These are phyloP conservation scores for Dicyrtomina minuta DNA, from an alignment of 2,888 invertebrate genomes.

Conservation along the genomic window DNA sequence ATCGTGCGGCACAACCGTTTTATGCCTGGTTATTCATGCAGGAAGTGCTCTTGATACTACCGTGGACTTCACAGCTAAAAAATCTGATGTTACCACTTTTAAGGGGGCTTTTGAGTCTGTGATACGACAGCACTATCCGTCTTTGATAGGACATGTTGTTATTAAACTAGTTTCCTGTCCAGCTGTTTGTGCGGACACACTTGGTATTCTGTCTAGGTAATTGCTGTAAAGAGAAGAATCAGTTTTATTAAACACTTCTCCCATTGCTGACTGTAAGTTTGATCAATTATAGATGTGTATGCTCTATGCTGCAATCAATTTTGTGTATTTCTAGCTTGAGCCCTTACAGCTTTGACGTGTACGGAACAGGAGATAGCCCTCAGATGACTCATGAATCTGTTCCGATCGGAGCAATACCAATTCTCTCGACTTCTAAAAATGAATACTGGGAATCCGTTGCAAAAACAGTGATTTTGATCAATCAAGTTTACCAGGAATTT, in stretches of 20 bases:
- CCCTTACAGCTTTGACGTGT: conserved; percentile 92
- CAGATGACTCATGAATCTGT: conserved; percentile 87
- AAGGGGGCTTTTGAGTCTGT: conserved; percentile 92
- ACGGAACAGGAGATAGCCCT: conserved; percentile 78
- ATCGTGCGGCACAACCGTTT: conserved; percentile 78
- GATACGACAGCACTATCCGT: conserved; percentile 93
- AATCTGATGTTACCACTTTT: conserved; percentile 92
- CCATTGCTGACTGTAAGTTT: too few species aligned
- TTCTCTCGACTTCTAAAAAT: conserved; percentile 81
- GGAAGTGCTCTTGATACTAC: conserved; percentile 86
- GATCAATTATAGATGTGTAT: too few species aligned
- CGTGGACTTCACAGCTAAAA: conserved; percentile 84
- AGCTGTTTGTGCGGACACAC: conserved; percentile 85
- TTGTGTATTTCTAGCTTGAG: too few species aligned
- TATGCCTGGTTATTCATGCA: conserved; percentile 86
- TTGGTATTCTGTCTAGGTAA: conserved; percentile 79
- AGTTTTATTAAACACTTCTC: background rate
- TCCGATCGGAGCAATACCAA: conserved; percentile 91
- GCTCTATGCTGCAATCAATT: too few species aligned
- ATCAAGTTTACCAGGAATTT: conserved; percentile 86
- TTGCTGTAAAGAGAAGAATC: too few species aligned
- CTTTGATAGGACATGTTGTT: conserved; percentile 71
- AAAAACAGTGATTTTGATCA: conserved; percentile 79
- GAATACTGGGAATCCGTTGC: conserved; percentile 88
- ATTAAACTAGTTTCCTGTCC: conserved; percentile 92